Evolutionary conservation across 2,888 invertebrate species (phyloP).

Genomic region (Hyppa rectilinea): DNA sequence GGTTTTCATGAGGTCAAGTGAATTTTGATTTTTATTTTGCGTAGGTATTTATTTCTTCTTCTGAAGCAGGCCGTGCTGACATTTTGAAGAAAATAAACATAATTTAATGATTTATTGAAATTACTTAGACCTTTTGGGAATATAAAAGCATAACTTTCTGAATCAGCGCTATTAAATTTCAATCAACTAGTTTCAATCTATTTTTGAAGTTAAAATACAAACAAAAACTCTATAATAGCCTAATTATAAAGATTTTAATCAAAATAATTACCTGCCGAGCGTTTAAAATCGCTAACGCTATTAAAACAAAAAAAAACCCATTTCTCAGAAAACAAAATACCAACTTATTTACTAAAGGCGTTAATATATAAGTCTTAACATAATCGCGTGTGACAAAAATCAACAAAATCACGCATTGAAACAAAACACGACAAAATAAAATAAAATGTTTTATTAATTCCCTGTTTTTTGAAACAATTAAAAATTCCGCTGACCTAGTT

Average conservation of each 20-base stretch:
- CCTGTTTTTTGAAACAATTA: conserved; percentile 48
- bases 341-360: conserved; percentile 28
- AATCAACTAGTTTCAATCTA: background rate
- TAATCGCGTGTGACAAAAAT: conserved; percentile 54
- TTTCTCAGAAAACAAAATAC: conserved; percentile 36
- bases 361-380: conserved; percentile 26
- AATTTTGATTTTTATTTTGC: conserved; percentile 8
- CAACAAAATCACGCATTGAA: conserved; percentile 46
- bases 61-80: no score
- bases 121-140: background rate
- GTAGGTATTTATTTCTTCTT: background rate
- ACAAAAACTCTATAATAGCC: background rate
- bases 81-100: background rate
- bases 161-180: background rate
- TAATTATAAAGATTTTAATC: conserved; percentile 14
- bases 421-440: conserved; percentile 43
- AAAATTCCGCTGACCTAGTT: conserved; percentile 51
- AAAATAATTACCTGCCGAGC: conserved; percentile 1
- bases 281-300: conserved; percentile 28
- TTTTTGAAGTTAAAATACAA: background rate
- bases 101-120: background rate
- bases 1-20: background rate
- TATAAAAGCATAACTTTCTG: background rate
- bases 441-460: conserved; percentile 16
- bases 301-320: background rate